Percentiles rank a stretch among this genome's conserved stretches.
phyloP scores from a whole-genome alignment of 1,140 invertebrate genomes.

The Bursaphelenchus mucronatus region DNA sequence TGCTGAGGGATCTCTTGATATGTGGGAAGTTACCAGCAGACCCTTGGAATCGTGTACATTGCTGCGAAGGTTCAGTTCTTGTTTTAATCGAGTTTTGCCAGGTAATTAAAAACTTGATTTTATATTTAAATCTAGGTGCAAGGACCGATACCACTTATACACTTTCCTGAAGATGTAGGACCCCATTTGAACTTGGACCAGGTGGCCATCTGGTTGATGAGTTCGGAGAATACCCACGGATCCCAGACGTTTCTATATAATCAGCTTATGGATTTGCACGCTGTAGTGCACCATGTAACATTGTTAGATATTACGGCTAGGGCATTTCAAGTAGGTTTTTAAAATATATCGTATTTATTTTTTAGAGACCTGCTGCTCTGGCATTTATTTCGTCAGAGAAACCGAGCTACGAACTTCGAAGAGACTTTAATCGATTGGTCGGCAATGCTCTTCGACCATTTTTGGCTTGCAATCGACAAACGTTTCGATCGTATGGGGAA shows the following conservation, averaged over 20 bases:
- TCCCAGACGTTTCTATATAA: constrained; percentile 43
- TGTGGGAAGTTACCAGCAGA: constrained; percentile 39
- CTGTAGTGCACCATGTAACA: constrained; percentile 44
- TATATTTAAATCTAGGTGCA: constrained; percentile 32
- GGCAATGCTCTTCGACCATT: constrained; percentile 38
- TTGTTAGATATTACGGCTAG: constrained; percentile 48
- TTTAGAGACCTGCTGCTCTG: constrained; percentile 52
- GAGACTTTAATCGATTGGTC: constrained; percentile 25
- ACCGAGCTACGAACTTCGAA: constrained; percentile 27
- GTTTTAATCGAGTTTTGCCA: constrained; percentile 48
- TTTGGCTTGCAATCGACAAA: constrained; percentile 45
- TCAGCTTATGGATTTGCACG: constrained; percentile 45
- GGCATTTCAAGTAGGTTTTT: constrained; percentile 45
- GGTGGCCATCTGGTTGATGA: constrained; percentile 50
- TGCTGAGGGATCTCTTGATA: constrained; percentile 32
- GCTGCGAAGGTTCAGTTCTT: constrained; percentile 30
- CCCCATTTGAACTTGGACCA: constrained; percentile 40
- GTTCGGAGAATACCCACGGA: constrained; percentile 52
- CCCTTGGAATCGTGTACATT: constrained; percentile 42
- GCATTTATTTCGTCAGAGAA: constrained; percentile 36
- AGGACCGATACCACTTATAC: constrained; percentile 33
- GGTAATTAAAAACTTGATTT: constrained; percentile 19
- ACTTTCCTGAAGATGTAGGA: constrained; percentile 32
- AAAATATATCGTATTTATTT: constrained; percentile 10
- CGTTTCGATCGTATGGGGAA: constrained; percentile 32